Percentiles rank a stretch among this genome's conserved stretches.
These are phyloP conservation scores for Troilus luridus DNA, from an alignment of 2,888 invertebrate species.

Conservation along the genomic window DNA sequence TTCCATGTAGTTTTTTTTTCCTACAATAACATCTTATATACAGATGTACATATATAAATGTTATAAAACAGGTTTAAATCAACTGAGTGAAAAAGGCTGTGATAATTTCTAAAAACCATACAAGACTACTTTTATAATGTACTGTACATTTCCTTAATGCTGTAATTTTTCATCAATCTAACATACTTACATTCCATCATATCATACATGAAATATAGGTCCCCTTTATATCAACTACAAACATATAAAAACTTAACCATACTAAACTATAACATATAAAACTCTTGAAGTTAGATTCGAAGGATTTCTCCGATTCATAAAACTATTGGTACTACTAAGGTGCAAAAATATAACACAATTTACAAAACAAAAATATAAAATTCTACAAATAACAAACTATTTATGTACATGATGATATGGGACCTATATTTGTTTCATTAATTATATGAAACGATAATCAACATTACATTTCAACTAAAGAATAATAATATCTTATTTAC, in stretches of 20 bases:
- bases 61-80: conserved; percentile 32
- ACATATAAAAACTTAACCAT: conserved; percentile 55
- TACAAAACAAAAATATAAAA: conserved; percentile 54
- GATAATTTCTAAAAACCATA: conserved; percentile 55
- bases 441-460: conserved; percentile 43
- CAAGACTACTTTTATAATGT: conserved; percentile 19
- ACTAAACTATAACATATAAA: conserved; percentile 39
- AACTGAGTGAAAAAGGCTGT: conserved; percentile 50
- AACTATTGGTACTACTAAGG: conserved; percentile 25
- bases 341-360: conserved; percentile 48
- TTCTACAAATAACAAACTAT: conserved; percentile 48
- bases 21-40: conserved; percentile 55
- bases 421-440: conserved; percentile 61
- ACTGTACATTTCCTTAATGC: conserved; percentile 56
- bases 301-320: conserved; percentile 21
- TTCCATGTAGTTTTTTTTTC: background rate
- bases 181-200: conserved; percentile 50
- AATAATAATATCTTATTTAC: conserved; percentile 62
- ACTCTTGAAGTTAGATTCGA: conserved; percentile 29
- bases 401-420: conserved; percentile 54
- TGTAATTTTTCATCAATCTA: conserved; percentile 42
- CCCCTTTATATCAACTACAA: conserved; percentile 48
- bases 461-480: conserved; percentile 40
- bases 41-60: conserved; percentile 54
- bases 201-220: conserved; percentile 55